These are phyloP conservation scores for Cremastinae sp. DNA, from an alignment of 2,888 invertebrate species.

Conservation along the genomic window DNA sequence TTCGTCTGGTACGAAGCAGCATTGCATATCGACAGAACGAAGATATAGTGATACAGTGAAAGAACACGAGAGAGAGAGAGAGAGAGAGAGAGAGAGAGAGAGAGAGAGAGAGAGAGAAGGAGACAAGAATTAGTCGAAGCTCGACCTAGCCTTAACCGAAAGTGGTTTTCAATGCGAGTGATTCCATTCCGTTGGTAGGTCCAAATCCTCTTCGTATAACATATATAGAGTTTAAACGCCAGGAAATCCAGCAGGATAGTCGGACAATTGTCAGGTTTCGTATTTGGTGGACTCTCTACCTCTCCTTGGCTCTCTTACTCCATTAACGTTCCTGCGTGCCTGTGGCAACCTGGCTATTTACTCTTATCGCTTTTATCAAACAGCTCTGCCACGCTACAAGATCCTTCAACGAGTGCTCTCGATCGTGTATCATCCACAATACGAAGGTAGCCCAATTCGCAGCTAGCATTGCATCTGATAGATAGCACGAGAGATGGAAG, in stretches of 20 bases:
- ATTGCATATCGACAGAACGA: too few relatives aligned
- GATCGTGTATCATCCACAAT: conserved; percentile 24
- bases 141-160: conserved; percentile 2
- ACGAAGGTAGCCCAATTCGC: conserved; percentile 12
- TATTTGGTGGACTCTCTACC: conserved; percentile 13
- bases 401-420: conserved; percentile 1
- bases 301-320: not conserved
- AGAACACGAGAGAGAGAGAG: not conserved
- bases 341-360: conserved; percentile 2
- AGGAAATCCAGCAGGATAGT: not conserved
- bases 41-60: too few relatives aligned
- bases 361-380: conserved; percentile 45
- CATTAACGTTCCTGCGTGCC: not conserved
- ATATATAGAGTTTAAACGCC: not conserved
- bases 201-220: not conserved
- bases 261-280: conserved; percentile 21
- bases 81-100: conserved; percentile 1
- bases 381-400: conserved; percentile 20
- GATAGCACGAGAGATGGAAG: conserved; percentile 37
- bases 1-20: too few relatives aligned
- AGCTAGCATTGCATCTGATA: conserved; percentile 35
- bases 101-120: too few relatives aligned
- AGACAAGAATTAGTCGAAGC: too few relatives aligned
- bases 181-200: conserved; percentile 1
- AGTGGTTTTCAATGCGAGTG: conserved; percentile 19